Evolutionary conservation across 1,140 invertebrate species (phyloP).

Genomic region (Lycorma delicatula): DNA sequence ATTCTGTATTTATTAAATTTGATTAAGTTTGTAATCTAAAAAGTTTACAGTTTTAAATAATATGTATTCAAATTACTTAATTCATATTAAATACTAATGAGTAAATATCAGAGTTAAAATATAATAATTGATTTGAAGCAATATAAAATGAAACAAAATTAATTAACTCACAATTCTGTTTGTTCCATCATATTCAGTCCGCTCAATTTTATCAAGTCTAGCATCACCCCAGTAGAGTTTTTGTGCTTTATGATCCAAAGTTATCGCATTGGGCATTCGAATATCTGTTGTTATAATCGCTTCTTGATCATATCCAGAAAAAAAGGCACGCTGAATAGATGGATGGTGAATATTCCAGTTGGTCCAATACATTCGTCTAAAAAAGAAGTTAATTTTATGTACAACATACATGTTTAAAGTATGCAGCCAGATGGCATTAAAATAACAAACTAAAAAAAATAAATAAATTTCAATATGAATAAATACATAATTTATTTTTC

Average conservation of each 20-base stretch:
- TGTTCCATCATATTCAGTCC: conserved; percentile 44
- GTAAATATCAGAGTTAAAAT: no score
- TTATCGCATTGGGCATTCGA: conserved; percentile 73
- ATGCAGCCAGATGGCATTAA: conserved; percentile 18
- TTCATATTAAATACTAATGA: no score
- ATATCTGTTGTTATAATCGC: conserved; percentile 67
- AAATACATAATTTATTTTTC: no score
- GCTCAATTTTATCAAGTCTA: conserved; percentile 47
- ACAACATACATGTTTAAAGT: conserved; percentile 13
- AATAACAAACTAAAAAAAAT: no score
- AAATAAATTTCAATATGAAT: no score
- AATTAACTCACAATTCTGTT: conserved; percentile 41
- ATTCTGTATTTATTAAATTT: no score
- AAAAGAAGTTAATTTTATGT: conserved; percentile 16
- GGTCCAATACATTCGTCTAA: conserved; percentile 64
- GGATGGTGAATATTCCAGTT: conserved; percentile 71
- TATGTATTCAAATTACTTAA: no score
- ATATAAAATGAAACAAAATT: conserved; percentile 9
- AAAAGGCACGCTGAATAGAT: conserved; percentile 60
- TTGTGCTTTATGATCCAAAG: conserved; percentile 59
- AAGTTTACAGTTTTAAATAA: no score
- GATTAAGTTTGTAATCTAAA: no score
- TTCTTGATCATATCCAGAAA: conserved; percentile 53
- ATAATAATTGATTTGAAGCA: no score
- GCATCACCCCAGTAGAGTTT: conserved; percentile 54